Percentiles rank a stretch among this genome's conserved stretches.
Conservation (phyloP, 2,888 invertebrate species). For the Trichogramma dendrolimi region DNA sequence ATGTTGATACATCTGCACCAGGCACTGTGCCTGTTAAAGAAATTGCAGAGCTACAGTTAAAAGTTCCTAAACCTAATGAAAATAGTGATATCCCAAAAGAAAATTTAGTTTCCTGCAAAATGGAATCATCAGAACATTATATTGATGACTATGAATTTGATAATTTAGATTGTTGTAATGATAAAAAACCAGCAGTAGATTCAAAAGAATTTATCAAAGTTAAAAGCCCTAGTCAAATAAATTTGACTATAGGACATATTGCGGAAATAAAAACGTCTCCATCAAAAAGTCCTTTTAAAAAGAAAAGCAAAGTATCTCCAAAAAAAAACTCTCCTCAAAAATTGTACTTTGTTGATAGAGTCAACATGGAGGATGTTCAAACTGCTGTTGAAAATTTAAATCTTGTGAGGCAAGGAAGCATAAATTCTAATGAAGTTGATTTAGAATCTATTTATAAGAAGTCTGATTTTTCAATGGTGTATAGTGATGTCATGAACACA, state of each 20-base stretch:
- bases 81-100: neutral
- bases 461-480: conserved; percentile 29
- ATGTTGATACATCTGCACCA: too few relatives aligned
- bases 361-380: conserved; percentile 22
- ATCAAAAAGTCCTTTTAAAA: too few relatives aligned
- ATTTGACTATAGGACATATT: neutral
- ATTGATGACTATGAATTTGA: neutral
- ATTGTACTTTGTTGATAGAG: conserved; percentile 22
- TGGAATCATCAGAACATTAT: neutral
- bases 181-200: too few relatives aligned
- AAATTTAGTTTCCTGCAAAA: neutral
- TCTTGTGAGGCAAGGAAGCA: conserved; percentile 35
- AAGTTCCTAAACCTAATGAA: neutral
- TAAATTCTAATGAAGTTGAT: conserved; percentile 35
- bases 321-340: conserved; percentile 19
- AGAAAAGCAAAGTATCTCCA: too few relatives aligned
- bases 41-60: conserved; percentile 13
- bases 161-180: neutral
- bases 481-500: conserved; percentile 26
- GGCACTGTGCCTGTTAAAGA: neutral
- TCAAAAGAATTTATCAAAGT: neutral
- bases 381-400: conserved; percentile 39
- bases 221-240: neutral
- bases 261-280: too few relatives aligned
- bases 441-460: conserved; percentile 37